A percentile compares a stretch with the other conserved stretches of the same genome.
phyloP scores from a whole-genome alignment of 2,797 vertebrate genomes.

The Todus mexicanus region DNA sequence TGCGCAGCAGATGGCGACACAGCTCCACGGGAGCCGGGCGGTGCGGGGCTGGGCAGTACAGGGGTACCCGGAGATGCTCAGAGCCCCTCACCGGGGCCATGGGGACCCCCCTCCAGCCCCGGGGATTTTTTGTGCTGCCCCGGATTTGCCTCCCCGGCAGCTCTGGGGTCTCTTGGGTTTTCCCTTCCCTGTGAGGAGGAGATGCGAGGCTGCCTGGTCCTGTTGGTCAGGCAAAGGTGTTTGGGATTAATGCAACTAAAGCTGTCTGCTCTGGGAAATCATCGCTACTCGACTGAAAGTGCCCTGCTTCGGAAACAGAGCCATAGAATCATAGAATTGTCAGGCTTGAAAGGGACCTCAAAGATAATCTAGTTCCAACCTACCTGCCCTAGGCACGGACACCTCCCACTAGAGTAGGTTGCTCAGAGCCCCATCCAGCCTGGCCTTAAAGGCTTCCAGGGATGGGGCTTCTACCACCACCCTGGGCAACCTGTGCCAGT shows the following conservation, averaged over 20 bases:
- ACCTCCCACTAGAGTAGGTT: too few relatives aligned
- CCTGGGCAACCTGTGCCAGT: too few relatives aligned
- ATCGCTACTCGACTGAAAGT: rapidly evolving
- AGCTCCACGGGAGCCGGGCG: conserved; percentile 53
- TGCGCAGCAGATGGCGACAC: conserved; percentile 71
- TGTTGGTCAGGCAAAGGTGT: rapidly evolving
- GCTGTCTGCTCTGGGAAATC: not conserved
- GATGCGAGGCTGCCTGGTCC: rapidly evolving
- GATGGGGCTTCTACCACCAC: too few relatives aligned
- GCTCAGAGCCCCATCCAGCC: too few relatives aligned
- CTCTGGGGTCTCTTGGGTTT: not conserved
- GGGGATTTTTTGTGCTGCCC: not conserved
- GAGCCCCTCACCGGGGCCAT: not conserved
- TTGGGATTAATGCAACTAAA: not conserved
- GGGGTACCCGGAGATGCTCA: not conserved
- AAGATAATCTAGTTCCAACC: too few relatives aligned
- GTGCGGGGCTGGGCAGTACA: not conserved
- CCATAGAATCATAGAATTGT: not conserved
- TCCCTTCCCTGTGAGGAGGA: too few relatives aligned
- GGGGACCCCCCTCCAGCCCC: not conserved
- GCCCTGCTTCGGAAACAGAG: not conserved
- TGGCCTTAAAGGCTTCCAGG: too few relatives aligned
- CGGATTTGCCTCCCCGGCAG: rapidly evolving
- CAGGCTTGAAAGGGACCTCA: too few relatives aligned
- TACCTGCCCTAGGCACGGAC: too few relatives aligned